phyloP scores from a whole-genome alignment of 2,113 vertebrate species.

The Gobiocypris rarus region DNA sequence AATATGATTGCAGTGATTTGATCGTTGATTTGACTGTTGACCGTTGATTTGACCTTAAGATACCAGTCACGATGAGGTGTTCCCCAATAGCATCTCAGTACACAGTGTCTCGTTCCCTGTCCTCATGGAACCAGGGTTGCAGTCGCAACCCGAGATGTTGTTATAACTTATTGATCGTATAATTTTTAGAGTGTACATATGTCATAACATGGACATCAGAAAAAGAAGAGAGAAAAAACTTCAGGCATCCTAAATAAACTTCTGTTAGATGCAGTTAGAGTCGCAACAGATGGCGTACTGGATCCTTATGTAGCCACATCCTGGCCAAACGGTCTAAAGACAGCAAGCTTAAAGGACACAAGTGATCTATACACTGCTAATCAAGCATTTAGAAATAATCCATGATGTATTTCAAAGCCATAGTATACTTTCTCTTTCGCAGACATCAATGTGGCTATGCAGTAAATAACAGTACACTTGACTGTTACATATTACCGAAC shows the following conservation, averaged over 20 bases:
- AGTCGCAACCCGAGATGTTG: too few relatives aligned
- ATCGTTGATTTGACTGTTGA: too few relatives aligned
- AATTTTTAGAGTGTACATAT: neutral
- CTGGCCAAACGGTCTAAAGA: neutral
- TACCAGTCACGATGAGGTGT: too few relatives aligned
- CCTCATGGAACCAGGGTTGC: too few relatives aligned
- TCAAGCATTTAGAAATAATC: neutral
- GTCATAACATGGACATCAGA: neutral
- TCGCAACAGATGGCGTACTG: neutral
- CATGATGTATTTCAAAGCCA: neutral
- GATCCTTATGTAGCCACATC: neutral
- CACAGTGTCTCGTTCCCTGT: too few relatives aligned
- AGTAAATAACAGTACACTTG: neutral
- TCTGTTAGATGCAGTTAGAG: neutral
- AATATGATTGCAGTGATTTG: too few relatives aligned
- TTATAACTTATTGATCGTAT: too few relatives aligned
- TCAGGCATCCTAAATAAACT: neutral
- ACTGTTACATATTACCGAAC: neutral
- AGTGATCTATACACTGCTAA: neutral
- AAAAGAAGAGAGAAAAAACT: neutral
- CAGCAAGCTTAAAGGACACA: neutral
- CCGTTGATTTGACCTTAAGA: too few relatives aligned
- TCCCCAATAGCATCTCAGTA: too few relatives aligned
- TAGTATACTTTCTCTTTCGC: neutral
- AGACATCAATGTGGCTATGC: neutral